phyloP scores from a whole-genome alignment of 2,113 vertebrate genomes.

The Megalops atlanticus region DNA sequence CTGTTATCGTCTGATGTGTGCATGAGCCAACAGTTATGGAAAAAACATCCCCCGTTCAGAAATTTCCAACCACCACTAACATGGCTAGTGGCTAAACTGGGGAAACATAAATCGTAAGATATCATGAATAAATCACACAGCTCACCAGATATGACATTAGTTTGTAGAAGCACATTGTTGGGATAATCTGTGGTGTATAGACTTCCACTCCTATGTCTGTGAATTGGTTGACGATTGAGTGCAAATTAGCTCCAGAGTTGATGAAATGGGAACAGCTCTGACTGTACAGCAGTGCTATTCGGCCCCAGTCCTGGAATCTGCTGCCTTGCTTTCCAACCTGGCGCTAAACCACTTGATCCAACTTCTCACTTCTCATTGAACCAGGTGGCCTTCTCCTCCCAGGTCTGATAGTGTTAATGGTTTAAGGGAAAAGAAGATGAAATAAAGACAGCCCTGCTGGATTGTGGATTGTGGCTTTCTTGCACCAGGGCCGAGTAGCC shows the following conservation, averaged over 20 bases:
- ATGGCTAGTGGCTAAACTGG: conserved; percentile 56
- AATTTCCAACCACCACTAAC: conserved; percentile 61
- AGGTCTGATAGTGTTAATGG: no score
- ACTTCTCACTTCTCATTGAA: no score
- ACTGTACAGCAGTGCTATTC: no score
- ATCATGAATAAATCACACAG: conserved; percentile 63
- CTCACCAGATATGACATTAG: conserved; percentile 57
- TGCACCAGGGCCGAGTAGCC: no score
- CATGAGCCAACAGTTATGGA: conserved; percentile 32
- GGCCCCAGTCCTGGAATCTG: no score
- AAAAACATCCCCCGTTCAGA: conserved; percentile 55
- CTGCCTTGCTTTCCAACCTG: no score
- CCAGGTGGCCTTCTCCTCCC: no score
- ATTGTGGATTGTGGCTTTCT: no score
- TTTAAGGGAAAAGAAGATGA: background rate
- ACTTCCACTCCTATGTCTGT: background rate
- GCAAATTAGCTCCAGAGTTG: conserved; percentile 59
- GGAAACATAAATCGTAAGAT: conserved; percentile 64
- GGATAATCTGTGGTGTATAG: conserved; percentile 60
- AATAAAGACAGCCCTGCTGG: no score
- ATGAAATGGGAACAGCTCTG: no score
- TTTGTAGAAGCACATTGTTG: conserved; percentile 65
- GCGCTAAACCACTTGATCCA: no score
- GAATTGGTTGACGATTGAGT: conserved; percentile 64
- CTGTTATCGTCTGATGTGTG: no score